Evolutionary conservation across 2,888 invertebrate species (phyloP), one percentile per base, ranked within the genome.

Genomic region (Sarcophaga rosellei): DNA sequence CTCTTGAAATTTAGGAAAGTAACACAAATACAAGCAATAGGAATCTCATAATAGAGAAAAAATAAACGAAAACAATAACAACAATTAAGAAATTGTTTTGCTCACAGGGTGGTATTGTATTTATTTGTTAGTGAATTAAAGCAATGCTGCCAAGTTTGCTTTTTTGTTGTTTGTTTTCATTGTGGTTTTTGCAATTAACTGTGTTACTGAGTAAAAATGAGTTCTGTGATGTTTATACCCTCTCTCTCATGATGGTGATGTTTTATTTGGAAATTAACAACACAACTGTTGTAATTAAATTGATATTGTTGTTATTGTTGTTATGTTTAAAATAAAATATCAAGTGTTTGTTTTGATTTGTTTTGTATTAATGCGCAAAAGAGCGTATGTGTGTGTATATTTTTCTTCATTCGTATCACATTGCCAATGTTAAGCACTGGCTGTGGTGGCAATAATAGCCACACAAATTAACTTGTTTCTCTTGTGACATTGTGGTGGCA

Each of bases 401-500:
- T 35, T 35, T 35, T 35, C 35, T 35, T 35, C 35, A 35, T 35
- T 35, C 35, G 53, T 53, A 15, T 15, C 53, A 53, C 4, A 15
- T 53, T 53, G 53, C 17, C 17, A 53, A 15, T 53, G 53, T 53
- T 53, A 4, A 15, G 15, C 53, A 53, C 17, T 17, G 53, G 4
- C 15, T 53, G 53, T 53, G 12, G 15, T 53, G 17, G 57, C 45
- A 8, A 73, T 81, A 76, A 88, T 88, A 35, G 10, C 35, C 35
- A 35, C 90, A 79, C 91, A 90, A 90, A 90, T 91, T 90, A 89
- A 90, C 89, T 90, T 89, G 89, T 90, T 90, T 90, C 84, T 20
- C 21, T 20, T 57, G 25, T 61, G 35, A 20, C 35, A 17, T 53
- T 53, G 15, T 53, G 57, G 17, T 47, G 10, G n/a, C 45, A 77